These are phyloP conservation scores for Acrobasis suavella DNA, from an alignment of 2,888 invertebrate genomes.

Conservation along the genomic window DNA sequence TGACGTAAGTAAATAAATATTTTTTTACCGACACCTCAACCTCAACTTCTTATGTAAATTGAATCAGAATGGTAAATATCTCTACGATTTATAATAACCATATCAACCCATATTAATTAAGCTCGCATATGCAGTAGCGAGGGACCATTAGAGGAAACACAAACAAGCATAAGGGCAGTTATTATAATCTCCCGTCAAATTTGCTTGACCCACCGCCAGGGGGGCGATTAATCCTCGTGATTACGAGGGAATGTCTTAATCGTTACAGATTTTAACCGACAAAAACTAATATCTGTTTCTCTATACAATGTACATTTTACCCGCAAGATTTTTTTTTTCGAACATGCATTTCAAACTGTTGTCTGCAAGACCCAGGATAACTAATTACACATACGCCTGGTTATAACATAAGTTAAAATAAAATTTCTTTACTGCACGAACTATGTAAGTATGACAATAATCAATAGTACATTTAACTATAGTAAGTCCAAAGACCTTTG, in stretches of 20 bases:
- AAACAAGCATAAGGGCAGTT: conserved; percentile 64
- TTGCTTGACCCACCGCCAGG: conserved; percentile 58
- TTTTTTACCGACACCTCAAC: background rate
- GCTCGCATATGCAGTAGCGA: conserved; percentile 33
- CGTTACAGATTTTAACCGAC: background rate
- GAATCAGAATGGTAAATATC: background rate
- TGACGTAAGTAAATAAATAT: background rate
- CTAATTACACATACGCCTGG: no score
- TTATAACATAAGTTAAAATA: no score
- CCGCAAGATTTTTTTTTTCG: no score
- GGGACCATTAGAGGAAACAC: conserved; percentile 66
- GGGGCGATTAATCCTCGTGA: conserved; percentile 46
- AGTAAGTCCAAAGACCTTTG: no score
- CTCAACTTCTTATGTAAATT: background rate
- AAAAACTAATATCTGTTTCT: background rate
- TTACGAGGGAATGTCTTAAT: conserved; percentile 32
- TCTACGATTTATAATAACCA: background rate
- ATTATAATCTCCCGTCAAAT: conserved; percentile 73
- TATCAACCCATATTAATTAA: conserved; percentile 33
- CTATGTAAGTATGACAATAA: no score
- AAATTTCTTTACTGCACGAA: no score
- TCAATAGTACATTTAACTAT: no score
- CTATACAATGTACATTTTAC: no score
- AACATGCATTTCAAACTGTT: no score
- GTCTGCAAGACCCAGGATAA: no score